A percentile compares a stretch with the other conserved stretches of the same genome.
These are phyloP conservation scores for Clarias batrachus DNA, from an alignment of 2,113 vertebrate genomes.

Conservation along the genomic window DNA sequence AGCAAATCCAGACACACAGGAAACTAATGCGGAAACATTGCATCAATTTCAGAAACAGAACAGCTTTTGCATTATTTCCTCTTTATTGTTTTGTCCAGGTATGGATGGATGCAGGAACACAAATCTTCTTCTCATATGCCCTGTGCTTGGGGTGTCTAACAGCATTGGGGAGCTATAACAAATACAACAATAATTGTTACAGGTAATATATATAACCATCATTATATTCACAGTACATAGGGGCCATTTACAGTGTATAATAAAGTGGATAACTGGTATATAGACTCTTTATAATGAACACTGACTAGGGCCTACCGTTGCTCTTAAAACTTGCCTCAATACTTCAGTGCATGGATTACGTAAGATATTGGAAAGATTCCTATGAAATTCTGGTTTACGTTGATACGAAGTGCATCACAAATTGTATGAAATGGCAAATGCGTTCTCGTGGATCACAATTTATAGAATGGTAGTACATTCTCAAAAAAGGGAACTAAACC, in stretches of 20 bases:
- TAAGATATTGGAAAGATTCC: too few relatives aligned
- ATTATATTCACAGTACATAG: neutral
- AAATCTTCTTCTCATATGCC: constrained; percentile 57
- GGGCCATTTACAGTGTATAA: too few relatives aligned
- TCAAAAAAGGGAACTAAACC: neutral
- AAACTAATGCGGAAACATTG: neutral
- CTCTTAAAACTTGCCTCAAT: too few relatives aligned
- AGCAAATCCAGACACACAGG: neutral
- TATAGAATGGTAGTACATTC: neutral
- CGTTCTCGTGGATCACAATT: neutral
- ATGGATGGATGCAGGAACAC: constrained; percentile 59
- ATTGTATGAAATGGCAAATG: neutral
- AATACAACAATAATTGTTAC: constrained; percentile 58
- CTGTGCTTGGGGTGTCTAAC: constrained; percentile 48
- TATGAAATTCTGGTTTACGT: too few relatives aligned
- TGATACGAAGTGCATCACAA: too few relatives aligned
- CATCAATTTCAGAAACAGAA: neutral
- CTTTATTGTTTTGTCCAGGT: constrained; percentile 41
- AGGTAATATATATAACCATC: constrained; percentile 35
- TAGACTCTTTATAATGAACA: too few relatives aligned
- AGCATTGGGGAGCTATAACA: constrained; percentile 58
- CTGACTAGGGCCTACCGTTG: too few relatives aligned
- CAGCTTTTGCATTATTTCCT: neutral
- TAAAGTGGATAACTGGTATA: too few relatives aligned
- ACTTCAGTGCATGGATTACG: too few relatives aligned